These are phyloP conservation scores for Glandiceps talaboti DNA, from an alignment of 53 echinoderm and acorn worm genomes.

Conservation along the genomic window DNA sequence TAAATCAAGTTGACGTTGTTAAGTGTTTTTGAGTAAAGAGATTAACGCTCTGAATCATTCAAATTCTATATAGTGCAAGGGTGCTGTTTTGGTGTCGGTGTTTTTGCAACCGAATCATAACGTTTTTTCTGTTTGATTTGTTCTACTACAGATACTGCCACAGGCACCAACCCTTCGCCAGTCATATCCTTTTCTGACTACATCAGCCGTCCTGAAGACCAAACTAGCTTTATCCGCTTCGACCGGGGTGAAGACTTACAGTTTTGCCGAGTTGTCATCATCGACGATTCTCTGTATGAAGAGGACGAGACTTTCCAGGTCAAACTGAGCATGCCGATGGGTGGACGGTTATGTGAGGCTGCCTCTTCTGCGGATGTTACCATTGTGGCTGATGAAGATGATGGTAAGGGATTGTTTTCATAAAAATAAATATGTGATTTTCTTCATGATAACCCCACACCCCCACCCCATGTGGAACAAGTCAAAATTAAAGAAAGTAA, in stretches of 20 bases:
- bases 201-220: slow-evolving; percentile 95
- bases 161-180: slow-evolving; percentile 89
- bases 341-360: slow-evolving; percentile 59
- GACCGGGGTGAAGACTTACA: slow-evolving; percentile 95
- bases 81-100: too few species aligned
- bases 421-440: too few species aligned
- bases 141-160: slow-evolving; percentile 55
- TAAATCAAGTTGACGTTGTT: too few species aligned
- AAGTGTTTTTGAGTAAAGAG: too few species aligned
- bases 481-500: too few species aligned
- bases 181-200: slow-evolving; percentile 94
- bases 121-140: too few species aligned
- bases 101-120: too few species aligned
- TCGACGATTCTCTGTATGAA: slow-evolving; percentile 97
- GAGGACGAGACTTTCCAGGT: slow-evolving; percentile 91
- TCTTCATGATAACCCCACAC: too few species aligned
- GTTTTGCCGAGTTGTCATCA: slow-evolving; percentile 90
- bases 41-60: too few species aligned
- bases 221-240: slow-evolving; percentile 87
- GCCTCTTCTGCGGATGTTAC: slow-evolving; percentile 46
- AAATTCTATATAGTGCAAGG: too few species aligned
- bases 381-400: slow-evolving; percentile 75
- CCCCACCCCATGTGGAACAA: too few species aligned
- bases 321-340: slow-evolving; percentile 96
- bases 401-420: slow-evolving; percentile 45